A percentile compares a stretch with the other conserved stretches of the same genome.
Conservation (phyloP, 2,888 invertebrate genomes). For the Halictus quadricinctus region DNA sequence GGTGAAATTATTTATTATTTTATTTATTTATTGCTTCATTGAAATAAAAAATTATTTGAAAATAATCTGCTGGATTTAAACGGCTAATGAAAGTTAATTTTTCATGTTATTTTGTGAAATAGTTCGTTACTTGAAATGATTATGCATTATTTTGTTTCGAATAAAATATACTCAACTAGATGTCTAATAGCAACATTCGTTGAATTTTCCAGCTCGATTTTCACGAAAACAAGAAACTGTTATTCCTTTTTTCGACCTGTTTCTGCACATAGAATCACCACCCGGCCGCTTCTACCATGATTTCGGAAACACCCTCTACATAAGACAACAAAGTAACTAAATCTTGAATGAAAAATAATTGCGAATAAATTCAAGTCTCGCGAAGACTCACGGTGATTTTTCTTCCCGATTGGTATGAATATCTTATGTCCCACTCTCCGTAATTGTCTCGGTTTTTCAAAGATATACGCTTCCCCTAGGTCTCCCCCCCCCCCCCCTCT, state of each 20-base stretch:
- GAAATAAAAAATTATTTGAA: not conserved
- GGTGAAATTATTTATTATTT: not conserved
- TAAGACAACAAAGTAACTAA: too few relatives aligned
- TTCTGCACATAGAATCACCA: not conserved
- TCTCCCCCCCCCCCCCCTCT: not conserved
- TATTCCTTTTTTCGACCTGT: not conserved
- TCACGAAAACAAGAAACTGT: not conserved
- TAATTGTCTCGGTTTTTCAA: not conserved
- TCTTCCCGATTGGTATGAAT: not conserved
- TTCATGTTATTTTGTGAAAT: not conserved
- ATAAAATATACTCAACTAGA: not conserved
- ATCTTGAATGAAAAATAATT: not conserved
- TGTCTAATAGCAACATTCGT: too few relatives aligned
- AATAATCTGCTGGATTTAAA: not conserved
- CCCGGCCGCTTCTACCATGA: not conserved
- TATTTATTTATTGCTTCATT: not conserved
- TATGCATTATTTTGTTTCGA: not conserved
- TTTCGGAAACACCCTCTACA: not conserved
- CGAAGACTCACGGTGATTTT: not conserved
- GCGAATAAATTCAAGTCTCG: not conserved
- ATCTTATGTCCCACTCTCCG: not conserved
- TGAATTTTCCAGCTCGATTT: not conserved
- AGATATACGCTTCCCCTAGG: not conserved
- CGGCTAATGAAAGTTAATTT: not conserved
- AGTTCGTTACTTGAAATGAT: not conserved